Conservation (phyloP, 2,888 invertebrate species). For the Ceramica pisi region DNA sequence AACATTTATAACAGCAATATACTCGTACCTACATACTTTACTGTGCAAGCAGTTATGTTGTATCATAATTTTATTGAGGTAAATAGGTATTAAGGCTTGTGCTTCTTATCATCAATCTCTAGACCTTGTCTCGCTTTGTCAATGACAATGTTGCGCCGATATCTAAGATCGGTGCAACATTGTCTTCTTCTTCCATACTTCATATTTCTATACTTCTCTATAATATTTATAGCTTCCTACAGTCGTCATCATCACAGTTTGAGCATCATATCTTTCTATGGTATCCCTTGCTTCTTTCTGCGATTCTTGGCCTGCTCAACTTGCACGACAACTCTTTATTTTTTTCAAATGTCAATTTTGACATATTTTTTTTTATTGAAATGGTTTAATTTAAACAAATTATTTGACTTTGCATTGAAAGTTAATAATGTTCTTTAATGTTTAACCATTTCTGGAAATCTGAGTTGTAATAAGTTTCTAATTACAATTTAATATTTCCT, state of each 20-base stretch:
- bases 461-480: not conserved
- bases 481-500: not conserved
- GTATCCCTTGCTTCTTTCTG: too few relatives aligned
- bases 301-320: not conserved
- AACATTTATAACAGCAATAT: constrained; percentile 6
- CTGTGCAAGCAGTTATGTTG: not conserved
- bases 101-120: not conserved
- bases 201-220: too few relatives aligned
- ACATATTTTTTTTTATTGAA: too few relatives aligned
- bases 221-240: not conserved
- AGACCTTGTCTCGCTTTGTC: not conserved
- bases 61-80: not conserved
- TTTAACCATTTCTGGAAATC: not conserved
- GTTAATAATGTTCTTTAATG: not conserved
- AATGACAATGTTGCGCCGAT: too few relatives aligned
- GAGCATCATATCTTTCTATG: too few relatives aligned
- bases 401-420: not conserved
- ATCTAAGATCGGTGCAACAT: not conserved
- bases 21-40: not conserved
- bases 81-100: constrained; percentile 11
- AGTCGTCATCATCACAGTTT: not conserved
- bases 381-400: too few relatives aligned
- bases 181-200: not conserved
- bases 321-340: not conserved
- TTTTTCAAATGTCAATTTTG: not conserved